Evolutionary conservation across 2,113 vertebrate genomes (phyloP), one percentile per base, ranked within the genome.

Genomic region (Heptranchias perlo): DNA sequence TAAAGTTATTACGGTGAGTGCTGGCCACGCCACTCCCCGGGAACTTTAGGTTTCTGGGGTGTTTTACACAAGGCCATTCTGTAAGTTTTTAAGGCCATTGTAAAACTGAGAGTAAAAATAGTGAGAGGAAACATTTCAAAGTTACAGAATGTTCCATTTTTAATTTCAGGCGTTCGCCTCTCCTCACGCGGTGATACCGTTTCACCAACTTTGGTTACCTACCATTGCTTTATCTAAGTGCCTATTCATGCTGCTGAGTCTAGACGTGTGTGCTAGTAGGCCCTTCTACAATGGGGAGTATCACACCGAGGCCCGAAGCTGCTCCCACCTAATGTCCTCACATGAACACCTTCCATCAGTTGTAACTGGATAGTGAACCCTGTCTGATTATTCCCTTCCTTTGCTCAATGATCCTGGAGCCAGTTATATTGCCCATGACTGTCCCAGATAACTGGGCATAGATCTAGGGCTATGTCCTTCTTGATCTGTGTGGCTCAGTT

Each of bases 211-310:
- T 39, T 21, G n/a, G n/a, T 82, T 16, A 39, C 11, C 2, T 14
- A 2, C 35, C 73, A 78, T 3, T n/a, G 73, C 31, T 78, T n/a
- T 35, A 78, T 1, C 69, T 35, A 1, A 28, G 0, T 21, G 76
- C 0, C 11, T 39, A 14, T 16, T 16, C 4, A 82, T 44, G 18
- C 3, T 18, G 0, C 0, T 82, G n/a, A 18, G 0, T 18, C 76
- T 39, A 14, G 16, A 39, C 65, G 65, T 67, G 23, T 25, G 21
- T 67, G 65, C 2, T 1, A 78, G 73, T 13, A 11, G 31, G 69
- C 69, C 35, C 69, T n/a, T 76, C 35, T 8, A 16, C 73, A 4
- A 35, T 3, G 35, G 73, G 18, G 73, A n/a, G 0, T n/a, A 82
- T 82, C 14, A 82, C 76, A 44, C 13, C 76, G 3, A 11, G 4